Evolutionary conservation across 2,113 vertebrate genomes (phyloP).

Genomic region (Laterallus jamaicensis): DNA sequence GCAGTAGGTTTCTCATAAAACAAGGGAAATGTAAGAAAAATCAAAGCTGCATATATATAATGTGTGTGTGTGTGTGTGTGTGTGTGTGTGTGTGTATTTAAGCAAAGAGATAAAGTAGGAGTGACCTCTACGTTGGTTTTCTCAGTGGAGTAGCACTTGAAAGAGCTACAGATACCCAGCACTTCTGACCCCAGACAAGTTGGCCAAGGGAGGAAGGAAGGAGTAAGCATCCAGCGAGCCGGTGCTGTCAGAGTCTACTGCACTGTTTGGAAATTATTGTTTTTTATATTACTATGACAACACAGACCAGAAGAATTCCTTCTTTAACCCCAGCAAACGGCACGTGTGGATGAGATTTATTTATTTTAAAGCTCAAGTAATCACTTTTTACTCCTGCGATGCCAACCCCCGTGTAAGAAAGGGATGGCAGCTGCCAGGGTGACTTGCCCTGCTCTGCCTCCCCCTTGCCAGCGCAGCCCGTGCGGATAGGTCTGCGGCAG

Average conservation of each 20-base stretch:
- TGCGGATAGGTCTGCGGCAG: background rate
- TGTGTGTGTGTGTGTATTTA: too few species aligned
- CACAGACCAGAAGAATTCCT: background rate
- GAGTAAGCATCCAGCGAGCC: background rate
- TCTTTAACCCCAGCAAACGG: slow-evolving; percentile 15
- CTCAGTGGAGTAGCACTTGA: background rate
- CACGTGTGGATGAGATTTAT: background rate
- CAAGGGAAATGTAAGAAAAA: background rate
- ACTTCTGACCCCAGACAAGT: background rate
- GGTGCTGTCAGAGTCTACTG: slow-evolving; percentile 28
- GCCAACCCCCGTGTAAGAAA: background rate
- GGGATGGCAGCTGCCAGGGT: background rate
- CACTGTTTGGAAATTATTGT: slow-evolving; percentile 38
- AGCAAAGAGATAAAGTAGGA: background rate
- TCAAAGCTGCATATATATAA: background rate
- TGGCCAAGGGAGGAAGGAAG: background rate
- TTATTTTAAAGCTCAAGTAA: background rate
- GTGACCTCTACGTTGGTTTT: background rate
- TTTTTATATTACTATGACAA: slow-evolving; percentile 69
- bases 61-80: too few species aligned
- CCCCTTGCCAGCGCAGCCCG: background rate
- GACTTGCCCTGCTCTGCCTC: background rate
- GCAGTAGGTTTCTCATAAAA: background rate
- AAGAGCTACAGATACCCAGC: background rate
- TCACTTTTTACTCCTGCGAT: background rate